phyloP scores from a whole-genome alignment of 2,888 invertebrate genomes.

The Helleia helle region DNA sequence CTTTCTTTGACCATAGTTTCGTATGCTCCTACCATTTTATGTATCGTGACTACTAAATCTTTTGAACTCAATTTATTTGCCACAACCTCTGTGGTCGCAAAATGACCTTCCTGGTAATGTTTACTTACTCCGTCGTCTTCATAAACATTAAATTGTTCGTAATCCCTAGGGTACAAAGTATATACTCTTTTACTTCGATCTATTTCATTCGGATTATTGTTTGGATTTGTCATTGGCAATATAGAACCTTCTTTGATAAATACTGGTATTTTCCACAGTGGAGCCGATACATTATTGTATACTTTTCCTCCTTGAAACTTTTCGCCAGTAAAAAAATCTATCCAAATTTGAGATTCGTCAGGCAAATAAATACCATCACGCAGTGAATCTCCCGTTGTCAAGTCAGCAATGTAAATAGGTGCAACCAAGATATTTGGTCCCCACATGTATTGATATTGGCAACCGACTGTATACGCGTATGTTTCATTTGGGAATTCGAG shows the following conservation, averaged over 20 bases:
- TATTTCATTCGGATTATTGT: slow-evolving; percentile 52
- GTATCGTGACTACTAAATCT: slow-evolving; percentile 37
- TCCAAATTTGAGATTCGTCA: slow-evolving; percentile 46
- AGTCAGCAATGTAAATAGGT: slow-evolving; percentile 42
- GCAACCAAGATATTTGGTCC: slow-evolving; percentile 57
- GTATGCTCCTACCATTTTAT: slow-evolving; percentile 44
- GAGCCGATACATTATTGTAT: slow-evolving; percentile 41
- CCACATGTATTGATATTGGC: slow-evolving; percentile 67
- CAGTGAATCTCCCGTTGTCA: slow-evolving; percentile 25
- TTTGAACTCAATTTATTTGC: slow-evolving; percentile 35
- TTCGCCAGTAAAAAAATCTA: slow-evolving; percentile 53
- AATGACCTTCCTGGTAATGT: slow-evolving; percentile 37
- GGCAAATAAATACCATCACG: slow-evolving; percentile 53
- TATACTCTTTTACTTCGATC: slow-evolving; percentile 42
- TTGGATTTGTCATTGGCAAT: slow-evolving; percentile 52
- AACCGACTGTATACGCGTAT: slow-evolving; percentile 42
- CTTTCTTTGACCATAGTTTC: slow-evolving; percentile 40
- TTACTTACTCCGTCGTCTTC: slow-evolving; percentile 57
- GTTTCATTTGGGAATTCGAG: slow-evolving; percentile 48
- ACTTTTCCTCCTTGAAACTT: slow-evolving; percentile 58
- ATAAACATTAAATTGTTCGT: slow-evolving; percentile 40
- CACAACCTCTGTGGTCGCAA: slow-evolving; percentile 39
- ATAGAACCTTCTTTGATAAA: slow-evolving; percentile 58
- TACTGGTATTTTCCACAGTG: slow-evolving; percentile 58
- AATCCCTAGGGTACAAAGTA: slow-evolving; percentile 45